phyloP scores from a whole-genome alignment of 2,113 vertebrate genomes.

The Anolis carolinensis region DNA sequence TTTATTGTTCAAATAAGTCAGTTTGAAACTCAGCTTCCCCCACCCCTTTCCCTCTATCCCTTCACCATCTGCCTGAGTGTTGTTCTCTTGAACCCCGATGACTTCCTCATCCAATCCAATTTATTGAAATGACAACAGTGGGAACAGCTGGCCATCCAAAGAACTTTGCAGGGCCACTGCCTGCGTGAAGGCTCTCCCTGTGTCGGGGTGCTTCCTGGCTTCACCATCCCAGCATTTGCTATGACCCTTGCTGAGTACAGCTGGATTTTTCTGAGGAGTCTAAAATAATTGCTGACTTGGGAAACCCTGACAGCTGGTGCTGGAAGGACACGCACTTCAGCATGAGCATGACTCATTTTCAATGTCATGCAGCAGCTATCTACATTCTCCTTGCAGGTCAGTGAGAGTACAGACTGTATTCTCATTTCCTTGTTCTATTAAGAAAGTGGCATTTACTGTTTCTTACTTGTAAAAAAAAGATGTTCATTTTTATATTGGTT shows the following conservation, averaged over 20 bases:
- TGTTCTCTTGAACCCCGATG: background rate
- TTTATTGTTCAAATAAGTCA: background rate
- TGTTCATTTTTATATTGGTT: background rate
- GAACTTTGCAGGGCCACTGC: background rate
- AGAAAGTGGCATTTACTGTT: background rate
- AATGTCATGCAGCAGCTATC: slow-evolving; percentile 35
- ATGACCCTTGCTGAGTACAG: slow-evolving; percentile 40
- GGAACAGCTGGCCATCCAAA: slow-evolving; percentile 3
- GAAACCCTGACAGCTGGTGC: slow-evolving; percentile 64
- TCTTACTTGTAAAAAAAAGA: background rate
- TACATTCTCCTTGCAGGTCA: slow-evolving; percentile 4
- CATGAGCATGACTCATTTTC: slow-evolving; percentile 60
- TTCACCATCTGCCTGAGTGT: background rate
- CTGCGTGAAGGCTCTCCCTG: background rate
- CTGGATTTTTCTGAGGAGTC: slow-evolving; percentile 55
- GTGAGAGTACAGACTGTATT: slow-evolving; percentile 8
- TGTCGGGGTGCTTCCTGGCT: slow-evolving; percentile 6
- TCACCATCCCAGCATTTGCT: slow-evolving; percentile 11
- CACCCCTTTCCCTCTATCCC: background rate
- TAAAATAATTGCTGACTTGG: slow-evolving; percentile 39
- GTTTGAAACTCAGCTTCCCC: background rate
- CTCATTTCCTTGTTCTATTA: slow-evolving; percentile 14
- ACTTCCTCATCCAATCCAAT: background rate
- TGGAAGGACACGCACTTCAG: slow-evolving; percentile 65
- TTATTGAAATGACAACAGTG: background rate